Evolutionary conservation across 2,888 invertebrate species (phyloP), one percentile per base, ranked within the genome.

Genomic region (Eilema griseolum): DNA sequence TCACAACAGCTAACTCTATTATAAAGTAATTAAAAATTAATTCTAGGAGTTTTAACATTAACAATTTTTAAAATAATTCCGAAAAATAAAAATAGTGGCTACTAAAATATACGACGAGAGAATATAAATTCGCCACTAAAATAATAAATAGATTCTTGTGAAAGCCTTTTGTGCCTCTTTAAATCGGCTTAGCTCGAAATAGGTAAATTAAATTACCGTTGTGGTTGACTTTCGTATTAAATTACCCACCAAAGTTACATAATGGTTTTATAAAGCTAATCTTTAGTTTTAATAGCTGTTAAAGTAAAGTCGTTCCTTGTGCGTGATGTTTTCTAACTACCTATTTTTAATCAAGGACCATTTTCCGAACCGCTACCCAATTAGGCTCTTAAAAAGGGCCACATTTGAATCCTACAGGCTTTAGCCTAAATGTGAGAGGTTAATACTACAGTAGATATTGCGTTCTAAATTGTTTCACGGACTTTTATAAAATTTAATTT

Each of bases 321-420:
- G 72, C 73, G 75, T 75, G 75, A 73, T 26, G 64, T 57, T 67
- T 61, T 63, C 31, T 70, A 16, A 66, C 62, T 67, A 74, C 74
- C 75, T 82, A 81, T 80, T 85, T 87, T 83, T 80, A 80, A 82
- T 81, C 78, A 77, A 80, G 81, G 80, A 73, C 75, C 74, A 74
- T 85, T 88, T 86, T 87, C 84, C 84, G 78, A 82, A 74, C 80
- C 83, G 78, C 80, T 81, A 77, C 77, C 78, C 86, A 86, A 88
- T 88, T 87, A 86, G 80, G 82, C 77, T 78, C 69, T 67, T 82
- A 84, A 83, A 83, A 84, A 85, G 81, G 78, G 77, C 74, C 64
- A 81, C 72, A 79, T 85, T 82, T 80, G 72, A 80, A 78, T 78
- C 74, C 41, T 65, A 74, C 61, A 70, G 59, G 61, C 23, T 56